Evolutionary conservation across 2,888 invertebrate species (phyloP).

Genomic region (Ectemnius lituratus): DNA sequence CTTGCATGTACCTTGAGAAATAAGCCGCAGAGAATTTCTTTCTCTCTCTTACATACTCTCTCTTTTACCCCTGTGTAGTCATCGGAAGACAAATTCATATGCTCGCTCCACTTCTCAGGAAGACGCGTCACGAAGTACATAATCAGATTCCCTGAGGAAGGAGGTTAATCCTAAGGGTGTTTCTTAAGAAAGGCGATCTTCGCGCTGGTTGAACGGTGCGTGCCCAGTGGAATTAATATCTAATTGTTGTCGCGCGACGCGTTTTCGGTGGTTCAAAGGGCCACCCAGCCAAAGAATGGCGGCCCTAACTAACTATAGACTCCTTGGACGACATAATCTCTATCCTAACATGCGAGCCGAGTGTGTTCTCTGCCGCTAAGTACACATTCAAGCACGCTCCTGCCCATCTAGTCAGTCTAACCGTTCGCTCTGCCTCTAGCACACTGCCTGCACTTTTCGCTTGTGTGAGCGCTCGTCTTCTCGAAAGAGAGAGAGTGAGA

Average conservation of each 20-base stretch:
- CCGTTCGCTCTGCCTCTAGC: slow-evolving; percentile 9
- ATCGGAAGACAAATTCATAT: slow-evolving; percentile 50
- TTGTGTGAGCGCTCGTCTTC: slow-evolving; percentile 10
- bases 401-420: slow-evolving; percentile 31
- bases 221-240: slow-evolving; percentile 65
- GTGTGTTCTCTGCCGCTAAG: slow-evolving; percentile 70
- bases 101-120: slow-evolving; percentile 12
- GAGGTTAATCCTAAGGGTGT: slow-evolving; percentile 60
- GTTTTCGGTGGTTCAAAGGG: slow-evolving; percentile 58
- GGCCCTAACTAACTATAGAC: slow-evolving; percentile 72
- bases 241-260: slow-evolving; percentile 64
- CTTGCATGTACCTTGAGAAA: slow-evolving; percentile 35
- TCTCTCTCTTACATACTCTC: slow-evolving; percentile 15
- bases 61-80: slow-evolving; percentile 29
- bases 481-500: neutral
- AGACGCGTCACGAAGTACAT: slow-evolving; percentile 2
- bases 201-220: slow-evolving; percentile 43
- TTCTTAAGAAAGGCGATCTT: slow-evolving; percentile 24
- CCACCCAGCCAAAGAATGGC: slow-evolving; percentile 64
- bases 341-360: slow-evolving; percentile 63
- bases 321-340: slow-evolving; percentile 70
- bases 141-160: slow-evolving; percentile 50
- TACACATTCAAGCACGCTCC: slow-evolving; percentile 68
- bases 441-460: neutral
- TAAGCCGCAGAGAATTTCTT: slow-evolving; percentile 20